Conservation (phyloP, 2,888 invertebrate genomes). For the Bhutanitis thaidina region DNA sequence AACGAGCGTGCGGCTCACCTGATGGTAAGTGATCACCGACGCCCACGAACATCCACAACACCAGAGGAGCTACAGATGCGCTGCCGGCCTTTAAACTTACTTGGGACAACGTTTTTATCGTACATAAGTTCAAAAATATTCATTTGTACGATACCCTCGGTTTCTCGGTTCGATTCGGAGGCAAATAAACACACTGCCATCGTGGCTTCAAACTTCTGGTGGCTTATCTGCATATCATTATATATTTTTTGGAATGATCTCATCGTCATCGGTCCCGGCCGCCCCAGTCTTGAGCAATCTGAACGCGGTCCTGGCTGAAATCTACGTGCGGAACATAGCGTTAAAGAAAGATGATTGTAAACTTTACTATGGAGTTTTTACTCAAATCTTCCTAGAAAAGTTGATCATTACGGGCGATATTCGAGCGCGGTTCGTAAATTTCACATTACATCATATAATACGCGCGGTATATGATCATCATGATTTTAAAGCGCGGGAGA, state of each 20-base stretch:
- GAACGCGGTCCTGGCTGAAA: constrained; percentile 47
- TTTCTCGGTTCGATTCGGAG: too few relatives aligned
- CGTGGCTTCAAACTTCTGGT: too few relatives aligned
- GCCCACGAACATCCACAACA: not conserved
- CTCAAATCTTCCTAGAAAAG: constrained; percentile 43
- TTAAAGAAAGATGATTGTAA: constrained; percentile 43
- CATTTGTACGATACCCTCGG: too few relatives aligned
- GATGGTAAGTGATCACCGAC: not conserved
- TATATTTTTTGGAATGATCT: constrained; percentile 9
- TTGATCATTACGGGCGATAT: constrained; percentile 53
- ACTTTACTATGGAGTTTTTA: constrained; percentile 49
- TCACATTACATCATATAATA: too few relatives aligned
- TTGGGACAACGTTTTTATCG: too few relatives aligned
- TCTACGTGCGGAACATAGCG: constrained; percentile 45
- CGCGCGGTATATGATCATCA: too few relatives aligned
- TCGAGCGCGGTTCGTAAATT: constrained; percentile 46
- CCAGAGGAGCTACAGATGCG: not conserved
- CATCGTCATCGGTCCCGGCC: constrained; percentile 24
- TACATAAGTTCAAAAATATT: too few relatives aligned
- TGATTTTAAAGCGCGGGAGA: too few relatives aligned
- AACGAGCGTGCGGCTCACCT: too few relatives aligned
- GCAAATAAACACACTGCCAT: too few relatives aligned
- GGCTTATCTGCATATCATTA: too few relatives aligned
- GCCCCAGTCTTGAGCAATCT: constrained; percentile 45
- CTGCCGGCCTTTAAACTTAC: too few relatives aligned